Evolutionary conservation across 1,140 invertebrate species (phyloP).

Genomic region (Leptonema lineaticorne): DNA sequence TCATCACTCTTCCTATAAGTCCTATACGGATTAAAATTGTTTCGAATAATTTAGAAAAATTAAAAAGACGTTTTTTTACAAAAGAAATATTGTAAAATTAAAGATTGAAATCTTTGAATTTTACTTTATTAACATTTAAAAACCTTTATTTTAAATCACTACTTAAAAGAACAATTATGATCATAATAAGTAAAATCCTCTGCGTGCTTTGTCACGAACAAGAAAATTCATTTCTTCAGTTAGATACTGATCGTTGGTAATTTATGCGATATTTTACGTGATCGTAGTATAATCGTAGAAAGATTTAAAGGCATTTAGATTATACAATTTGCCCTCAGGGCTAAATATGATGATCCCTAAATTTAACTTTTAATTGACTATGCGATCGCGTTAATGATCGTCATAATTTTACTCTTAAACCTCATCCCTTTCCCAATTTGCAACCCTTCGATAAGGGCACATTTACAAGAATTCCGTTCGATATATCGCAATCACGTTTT

Average conservation of each 20-base stretch:
- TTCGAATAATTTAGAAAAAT: background rate
- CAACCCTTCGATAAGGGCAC: background rate
- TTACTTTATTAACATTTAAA: too few species aligned
- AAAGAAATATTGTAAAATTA: too few species aligned
- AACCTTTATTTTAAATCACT: too few species aligned
- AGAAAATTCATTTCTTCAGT: too few species aligned
- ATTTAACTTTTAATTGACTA: constrained; percentile 20
- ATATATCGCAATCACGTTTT: background rate
- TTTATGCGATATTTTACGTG: constrained; percentile 22
- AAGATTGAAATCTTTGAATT: too few species aligned
- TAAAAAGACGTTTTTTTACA: background rate
- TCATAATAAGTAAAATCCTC: too few species aligned
- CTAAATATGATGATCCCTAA: background rate
- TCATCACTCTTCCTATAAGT: too few species aligned
- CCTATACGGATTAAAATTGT: background rate
- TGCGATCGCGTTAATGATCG: background rate
- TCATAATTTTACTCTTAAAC: background rate
- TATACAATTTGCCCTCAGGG: background rate
- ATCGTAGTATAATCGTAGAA: constrained; percentile 1
- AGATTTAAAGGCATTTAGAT: background rate
- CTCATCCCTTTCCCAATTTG: too few species aligned
- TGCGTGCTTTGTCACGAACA: background rate
- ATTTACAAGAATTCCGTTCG: background rate
- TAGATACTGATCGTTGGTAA: background rate
- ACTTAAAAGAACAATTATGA: too few species aligned